Conservation (phyloP, 2,797 vertebrate species). For the Peromyscus nudipes region DNA sequence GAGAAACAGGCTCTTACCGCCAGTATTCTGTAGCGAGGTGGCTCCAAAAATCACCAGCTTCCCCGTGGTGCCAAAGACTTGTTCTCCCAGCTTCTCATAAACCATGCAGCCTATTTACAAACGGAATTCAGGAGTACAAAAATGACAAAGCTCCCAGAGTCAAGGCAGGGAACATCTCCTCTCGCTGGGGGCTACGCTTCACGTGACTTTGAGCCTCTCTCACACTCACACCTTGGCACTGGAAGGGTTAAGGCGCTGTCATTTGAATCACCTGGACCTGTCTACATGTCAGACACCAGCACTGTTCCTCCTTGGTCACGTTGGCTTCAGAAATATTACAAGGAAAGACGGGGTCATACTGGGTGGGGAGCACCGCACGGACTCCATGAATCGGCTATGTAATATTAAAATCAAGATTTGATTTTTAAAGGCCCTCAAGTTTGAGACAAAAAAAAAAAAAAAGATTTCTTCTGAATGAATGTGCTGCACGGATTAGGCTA, state of each 20-base stretch:
- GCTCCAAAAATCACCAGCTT: slow-evolving; percentile 90
- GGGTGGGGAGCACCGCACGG: not conserved
- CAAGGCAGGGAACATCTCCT: not conserved
- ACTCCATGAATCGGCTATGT: not conserved
- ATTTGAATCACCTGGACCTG: slow-evolving; percentile 59
- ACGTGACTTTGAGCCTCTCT: slow-evolving; percentile 15
- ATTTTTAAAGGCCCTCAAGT: slow-evolving; percentile 27
- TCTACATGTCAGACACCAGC: slow-evolving; percentile 67
- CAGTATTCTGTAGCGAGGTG: slow-evolving; percentile 90
- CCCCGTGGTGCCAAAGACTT: slow-evolving; percentile 90
- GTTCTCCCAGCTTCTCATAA: slow-evolving; percentile 91
- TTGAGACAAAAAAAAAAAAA: not conserved
- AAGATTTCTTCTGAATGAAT: slow-evolving; percentile 32
- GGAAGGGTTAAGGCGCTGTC: not conserved
- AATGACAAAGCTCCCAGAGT: not conserved
- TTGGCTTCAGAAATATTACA: slow-evolving; percentile 38
- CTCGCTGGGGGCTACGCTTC: not conserved
- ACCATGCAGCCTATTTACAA: slow-evolving; percentile 89
- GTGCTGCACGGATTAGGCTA: slow-evolving; percentile 38
- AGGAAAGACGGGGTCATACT: slow-evolving; percentile 33
- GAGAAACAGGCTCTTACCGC: slow-evolving; percentile 86
- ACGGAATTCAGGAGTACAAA: slow-evolving; percentile 61
- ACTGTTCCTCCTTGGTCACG: slow-evolving; percentile 64
- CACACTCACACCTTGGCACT: slow-evolving; percentile 51
- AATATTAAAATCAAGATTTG: slow-evolving; percentile 37